A percentile compares a stretch with the other conserved stretches of the same genome.
Evolutionary conservation across 2,797 vertebrate genomes (phyloP).

Genomic region (Peromyscus eremicus): DNA sequence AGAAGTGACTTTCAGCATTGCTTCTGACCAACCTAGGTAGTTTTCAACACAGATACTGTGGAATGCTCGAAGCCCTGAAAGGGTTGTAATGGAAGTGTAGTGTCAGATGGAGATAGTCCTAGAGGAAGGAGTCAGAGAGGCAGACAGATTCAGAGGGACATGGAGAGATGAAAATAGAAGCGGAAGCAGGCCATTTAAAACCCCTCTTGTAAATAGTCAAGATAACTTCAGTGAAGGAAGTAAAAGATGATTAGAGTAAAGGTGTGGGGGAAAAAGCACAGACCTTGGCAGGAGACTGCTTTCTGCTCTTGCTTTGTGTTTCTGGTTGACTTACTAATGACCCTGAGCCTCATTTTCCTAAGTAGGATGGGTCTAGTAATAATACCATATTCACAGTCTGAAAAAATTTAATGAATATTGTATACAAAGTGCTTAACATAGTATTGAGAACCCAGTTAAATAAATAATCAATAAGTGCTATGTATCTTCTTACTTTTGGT

Average conservation of each 20-base stretch:
- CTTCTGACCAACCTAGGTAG: conserved; percentile 4
- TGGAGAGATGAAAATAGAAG: conserved; percentile 69
- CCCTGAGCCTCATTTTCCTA: conserved; percentile 32
- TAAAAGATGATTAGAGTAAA: conserved; percentile 64
- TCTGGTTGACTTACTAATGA: conserved; percentile 18
- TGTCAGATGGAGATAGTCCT: conserved; percentile 41
- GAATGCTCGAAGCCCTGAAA: conserved; percentile 55
- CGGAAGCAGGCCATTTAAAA: conserved; percentile 53
- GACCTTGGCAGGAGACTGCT: background rate
- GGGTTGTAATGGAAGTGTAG: conserved; percentile 48
- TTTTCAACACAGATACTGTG: conserved; percentile 45
- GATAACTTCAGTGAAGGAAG: conserved; percentile 67
- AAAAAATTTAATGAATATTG: conserved; percentile 60
- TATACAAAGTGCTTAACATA: conserved; percentile 53
- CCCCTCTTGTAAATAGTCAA: conserved; percentile 56
- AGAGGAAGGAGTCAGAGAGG: conserved; percentile 51
- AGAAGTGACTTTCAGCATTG: conserved; percentile 17
- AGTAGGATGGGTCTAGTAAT: background rate
- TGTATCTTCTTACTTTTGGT: conserved; percentile 3
- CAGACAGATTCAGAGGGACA: conserved; percentile 35
- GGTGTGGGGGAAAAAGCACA: conserved; percentile 59
- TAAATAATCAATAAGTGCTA: conserved; percentile 52
- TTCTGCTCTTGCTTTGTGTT: conserved; percentile 25
- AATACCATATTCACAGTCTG: conserved; percentile 12
- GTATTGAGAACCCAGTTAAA: conserved; percentile 8